phyloP scores from a whole-genome alignment of 64 coral and sea anemone species.

The Pocillopora damicornis region DNA sequence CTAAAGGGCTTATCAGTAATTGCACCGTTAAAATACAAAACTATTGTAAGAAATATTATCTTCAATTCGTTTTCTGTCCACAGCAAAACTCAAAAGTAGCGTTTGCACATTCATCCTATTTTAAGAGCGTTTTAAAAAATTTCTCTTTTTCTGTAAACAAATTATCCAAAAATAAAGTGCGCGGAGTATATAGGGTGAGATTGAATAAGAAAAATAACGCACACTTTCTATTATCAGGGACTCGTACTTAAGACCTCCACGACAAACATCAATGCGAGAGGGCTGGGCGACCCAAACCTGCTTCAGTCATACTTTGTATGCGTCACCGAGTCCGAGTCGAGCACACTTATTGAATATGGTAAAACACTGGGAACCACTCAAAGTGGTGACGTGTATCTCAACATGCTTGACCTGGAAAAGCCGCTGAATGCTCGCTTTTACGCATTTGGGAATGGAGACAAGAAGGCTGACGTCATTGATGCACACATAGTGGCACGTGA shows the following conservation, averaged over 20 bases:
- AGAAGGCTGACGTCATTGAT: slow-evolving; percentile 14
- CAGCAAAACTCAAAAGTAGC: no score
- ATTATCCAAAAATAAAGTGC: no score
- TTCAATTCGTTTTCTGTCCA: no score
- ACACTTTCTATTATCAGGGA: background rate
- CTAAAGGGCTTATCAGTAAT: no score
- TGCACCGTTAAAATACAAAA: no score
- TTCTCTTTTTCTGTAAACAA: no score
- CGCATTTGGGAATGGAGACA: slow-evolving; percentile 44
- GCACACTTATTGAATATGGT: slow-evolving; percentile 51
- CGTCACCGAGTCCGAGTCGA: slow-evolving; percentile 25
- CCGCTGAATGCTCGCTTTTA: slow-evolving; percentile 40
- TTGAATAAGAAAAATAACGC: background rate
- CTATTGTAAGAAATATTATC: no score
- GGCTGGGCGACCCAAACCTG: slow-evolving; percentile 21
- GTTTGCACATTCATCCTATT: no score
- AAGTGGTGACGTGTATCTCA: slow-evolving; percentile 39
- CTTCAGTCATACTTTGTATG: slow-evolving; percentile 58
- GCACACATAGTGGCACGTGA: slow-evolving; percentile 43
- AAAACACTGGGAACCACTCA: slow-evolving; percentile 48
- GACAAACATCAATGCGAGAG: slow-evolving; percentile 14
- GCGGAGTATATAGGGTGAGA: no score
- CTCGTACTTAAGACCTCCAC: slow-evolving; percentile 6
- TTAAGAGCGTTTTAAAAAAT: no score
- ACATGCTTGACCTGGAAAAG: slow-evolving; percentile 11